Base-by-base conservation (phyloP, 2,888 invertebrate species). In the Lymantria dispar region DNA sequence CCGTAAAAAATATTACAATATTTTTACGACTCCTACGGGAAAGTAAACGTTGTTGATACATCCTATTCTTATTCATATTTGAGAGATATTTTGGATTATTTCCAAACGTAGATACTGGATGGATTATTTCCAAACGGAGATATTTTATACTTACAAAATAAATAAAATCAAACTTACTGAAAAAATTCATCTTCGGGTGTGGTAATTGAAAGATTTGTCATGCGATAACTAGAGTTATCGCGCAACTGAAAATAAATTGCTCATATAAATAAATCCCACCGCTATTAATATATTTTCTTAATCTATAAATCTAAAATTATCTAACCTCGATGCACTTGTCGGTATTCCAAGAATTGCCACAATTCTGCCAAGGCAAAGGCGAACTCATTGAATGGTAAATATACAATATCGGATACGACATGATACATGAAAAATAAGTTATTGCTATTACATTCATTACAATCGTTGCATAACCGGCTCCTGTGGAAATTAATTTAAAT, bases 141-240 rank as follows among this genome's bases (percentile, higher is more conserved):
- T 10, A 33, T 33, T 8, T 33, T 33, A 33, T 3, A 7, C 10
- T 1, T 33, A 33, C 49, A 11, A 12, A 15, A 8, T 8, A 14
- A 7, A 5, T 36, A 10, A 30, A 30, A 30, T 30, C 30, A 43
- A 12, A 86, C 93, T 94, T 91, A 96, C 96, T 96, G 95, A 76
- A 96, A 97, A 82, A 96, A 97, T 80, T 96, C 96, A 75, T 96
- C 96, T 8, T 96, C 94, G 0, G 96, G 95, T 0, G 96, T 95
- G 61, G 93, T 92, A 30, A 92, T 77, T 38, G 84, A 76, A 33
- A 76, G 78, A 60, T 87, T 87, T 30, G 75, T 77, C 39, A 66
- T 59, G 47, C 80, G 72, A 43, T 75, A 72, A 52, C 75, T 85
- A 11, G 78, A 68, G 62, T 86, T 86, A 49, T 80, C 80, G 54